Base-by-base conservation (phyloP, 2,113 vertebrate species). In the Protobothrops mucrosquamatus region DNA sequence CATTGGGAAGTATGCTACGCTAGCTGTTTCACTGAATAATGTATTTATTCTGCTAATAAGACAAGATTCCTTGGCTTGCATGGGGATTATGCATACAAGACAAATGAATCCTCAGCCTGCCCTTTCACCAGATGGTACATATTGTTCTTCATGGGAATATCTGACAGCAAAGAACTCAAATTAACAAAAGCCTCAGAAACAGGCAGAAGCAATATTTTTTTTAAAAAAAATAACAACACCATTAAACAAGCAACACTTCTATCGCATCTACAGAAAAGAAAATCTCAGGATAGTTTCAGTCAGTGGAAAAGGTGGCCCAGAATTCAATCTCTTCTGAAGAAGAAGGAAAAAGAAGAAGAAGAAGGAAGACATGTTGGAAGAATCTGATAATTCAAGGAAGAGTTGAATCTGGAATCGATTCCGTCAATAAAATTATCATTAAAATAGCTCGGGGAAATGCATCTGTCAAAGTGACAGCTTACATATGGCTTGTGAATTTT, bases 391-490 rank as follows among this genome's bases (percentile, higher is more conserved):
- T 10, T 89, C 59, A 87, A 48, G 56, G 88, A 74, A 92, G 92
- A 92, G 92, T 46, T 57, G 85, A 96, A 92, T 10, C 92, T 92
- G 61, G 57, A 81, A 92, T 95, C 91, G 88, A 95, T 95, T 89
- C 93, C 95, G 81, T 92, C 94, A 92, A 61, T 88, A 90, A 94
- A 94, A 39, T 94, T 93, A 92, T 87, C 91, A 92, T 96, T 95
- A 95, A 94, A 97, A 97, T 87, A 95, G 96, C 52, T 69, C 54
- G 10, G 89, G 61, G 90, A 88, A 93, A 95, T 89, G 48, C 93
- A 96, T 97, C 95, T 96, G 94, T 97, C 95, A 97, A 96, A 95
- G 93, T 96, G 95, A 96, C 93, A 92, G 88, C 93, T 93, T 90
- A 20, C 90, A 92, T 96, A 92, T 94, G 93, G 92, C 96, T 61